These are phyloP conservation scores for Scomber japonicus DNA, from an alignment of 2,113 vertebrate genomes.

Conservation along the genomic window DNA sequence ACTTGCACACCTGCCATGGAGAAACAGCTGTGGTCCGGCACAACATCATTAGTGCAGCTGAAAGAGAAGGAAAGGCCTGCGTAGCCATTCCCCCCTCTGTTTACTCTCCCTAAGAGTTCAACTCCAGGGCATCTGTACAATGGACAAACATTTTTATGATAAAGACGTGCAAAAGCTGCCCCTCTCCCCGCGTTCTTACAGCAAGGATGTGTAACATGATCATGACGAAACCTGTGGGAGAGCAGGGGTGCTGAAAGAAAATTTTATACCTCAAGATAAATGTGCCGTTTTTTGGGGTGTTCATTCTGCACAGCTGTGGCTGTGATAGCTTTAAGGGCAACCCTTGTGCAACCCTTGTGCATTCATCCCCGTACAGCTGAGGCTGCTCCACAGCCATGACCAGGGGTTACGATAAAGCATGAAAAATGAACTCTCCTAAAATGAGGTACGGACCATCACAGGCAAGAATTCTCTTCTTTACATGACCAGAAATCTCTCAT, in stretches of 20 bases:
- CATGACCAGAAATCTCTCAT: conserved; percentile 32
- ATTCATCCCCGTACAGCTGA: conserved; percentile 26
- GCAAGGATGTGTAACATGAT: conserved; percentile 62
- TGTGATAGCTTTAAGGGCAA: conserved; percentile 16
- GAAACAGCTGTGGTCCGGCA: conserved; percentile 85
- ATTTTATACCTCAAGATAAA: conserved; percentile 67
- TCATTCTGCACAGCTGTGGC: conserved; percentile 48
- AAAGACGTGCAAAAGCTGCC: conserved; percentile 60
- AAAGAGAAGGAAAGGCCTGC: conserved; percentile 78
- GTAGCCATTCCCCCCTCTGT: conserved; percentile 42
- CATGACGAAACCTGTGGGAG: conserved; percentile 68
- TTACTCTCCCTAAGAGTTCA: conserved; percentile 76
- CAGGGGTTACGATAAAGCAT: conserved; percentile 19
- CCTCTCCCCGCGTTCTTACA: conserved; percentile 8
- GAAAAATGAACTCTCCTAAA: conserved; percentile 43
- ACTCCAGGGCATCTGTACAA: conserved; percentile 72
- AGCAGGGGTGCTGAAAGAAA: conserved; percentile 68
- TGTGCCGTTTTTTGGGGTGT: conserved; percentile 51
- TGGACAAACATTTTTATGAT: conserved; percentile 69
- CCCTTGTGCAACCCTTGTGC: conserved; percentile 10
- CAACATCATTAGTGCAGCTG: conserved; percentile 85
- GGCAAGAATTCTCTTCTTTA: conserved; percentile 17
- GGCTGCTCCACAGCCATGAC: conserved; percentile 20
- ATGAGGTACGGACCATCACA: conserved; percentile 20
- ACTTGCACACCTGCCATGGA: conserved; percentile 83